Base-by-base conservation (phyloP, 2,888 invertebrate genomes). In the Lasioglossum oenotherae region DNA sequence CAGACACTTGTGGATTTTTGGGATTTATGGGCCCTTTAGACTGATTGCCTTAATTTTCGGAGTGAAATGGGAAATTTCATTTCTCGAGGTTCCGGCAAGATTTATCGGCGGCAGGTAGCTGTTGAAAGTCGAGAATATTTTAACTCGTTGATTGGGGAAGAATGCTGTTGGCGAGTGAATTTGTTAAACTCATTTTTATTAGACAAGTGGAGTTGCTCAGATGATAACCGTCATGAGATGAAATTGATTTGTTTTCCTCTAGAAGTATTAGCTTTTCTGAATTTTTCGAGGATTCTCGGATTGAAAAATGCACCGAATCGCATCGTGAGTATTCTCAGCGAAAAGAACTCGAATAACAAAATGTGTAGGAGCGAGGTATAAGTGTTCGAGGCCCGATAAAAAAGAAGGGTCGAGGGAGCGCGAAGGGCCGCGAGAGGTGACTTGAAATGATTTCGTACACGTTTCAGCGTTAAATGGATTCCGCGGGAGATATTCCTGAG, bases 401-500 rank as follows among this genome's bases (percentile, higher is more conserved):
- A n/a, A 69, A 41, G 44, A 74, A 46, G n/a, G 16, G 35, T 31
- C n/a, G 2, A 23, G 71, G 69, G 80, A 77, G 64, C 5, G 38
- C 35, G 73, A 67, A 44, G 74, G 79, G n/a, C 67, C 71, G 74
- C 35, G 53, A 35, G 44, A 73, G 87, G 85, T 64, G 89, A 80
- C 77, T 82, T 84, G 87, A 89, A 90, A 90, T 87, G 83, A 88
- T 87, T 84, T 85, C 84, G 81, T 83, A 85, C 88, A 89, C 86
- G 89, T 90, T 88, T 78, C 83, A 72, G 82, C 69, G 86, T 84
- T 88, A 90, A 91, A 90, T 89, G 90, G 88, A 90, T 89, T 91
- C 91, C 79, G 75, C 87, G 82, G 88, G 87, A 80, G 85, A 91
- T 87, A 88, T 86, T 88, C 57, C 80, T 87, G 86, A 89, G 89